Evolutionary conservation across 2,113 vertebrate genomes (phyloP).

Genomic region (Indri indri): DNA sequence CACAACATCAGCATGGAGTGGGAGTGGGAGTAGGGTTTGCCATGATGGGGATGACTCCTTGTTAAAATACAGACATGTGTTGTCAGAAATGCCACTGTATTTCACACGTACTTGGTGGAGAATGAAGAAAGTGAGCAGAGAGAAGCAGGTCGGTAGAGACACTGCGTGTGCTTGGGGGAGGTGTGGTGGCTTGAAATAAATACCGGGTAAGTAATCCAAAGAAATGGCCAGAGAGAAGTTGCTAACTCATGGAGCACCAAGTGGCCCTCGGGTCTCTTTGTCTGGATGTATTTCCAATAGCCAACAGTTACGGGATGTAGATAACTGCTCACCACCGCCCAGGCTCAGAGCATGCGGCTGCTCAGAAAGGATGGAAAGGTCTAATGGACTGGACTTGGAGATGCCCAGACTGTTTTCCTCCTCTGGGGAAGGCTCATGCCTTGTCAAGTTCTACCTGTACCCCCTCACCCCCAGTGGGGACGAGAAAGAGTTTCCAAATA

Average conservation of each 20-base stretch:
- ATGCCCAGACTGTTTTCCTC: neutral
- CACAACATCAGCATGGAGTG: neutral
- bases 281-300: neutral
- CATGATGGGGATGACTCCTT: neutral
- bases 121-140: neutral
- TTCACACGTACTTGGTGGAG: neutral
- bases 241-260: neutral
- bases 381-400: neutral
- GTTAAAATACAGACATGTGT: neutral
- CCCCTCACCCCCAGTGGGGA: too few species aligned
- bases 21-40: too few species aligned
- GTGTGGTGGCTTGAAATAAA: neutral
- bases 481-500: neutral
- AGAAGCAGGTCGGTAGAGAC: neutral
- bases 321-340: neutral
- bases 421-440: neutral
- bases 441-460: neutral
- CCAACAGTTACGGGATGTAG: accelerated
- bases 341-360: neutral
- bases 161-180: too few species aligned
- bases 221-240: neutral
- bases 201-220: neutral
- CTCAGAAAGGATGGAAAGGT: neutral
- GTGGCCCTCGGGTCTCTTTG: neutral
- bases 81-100: neutral